Evolutionary conservation across 2,797 vertebrate species (phyloP).

Genomic region (Vireo griseus): DNA sequence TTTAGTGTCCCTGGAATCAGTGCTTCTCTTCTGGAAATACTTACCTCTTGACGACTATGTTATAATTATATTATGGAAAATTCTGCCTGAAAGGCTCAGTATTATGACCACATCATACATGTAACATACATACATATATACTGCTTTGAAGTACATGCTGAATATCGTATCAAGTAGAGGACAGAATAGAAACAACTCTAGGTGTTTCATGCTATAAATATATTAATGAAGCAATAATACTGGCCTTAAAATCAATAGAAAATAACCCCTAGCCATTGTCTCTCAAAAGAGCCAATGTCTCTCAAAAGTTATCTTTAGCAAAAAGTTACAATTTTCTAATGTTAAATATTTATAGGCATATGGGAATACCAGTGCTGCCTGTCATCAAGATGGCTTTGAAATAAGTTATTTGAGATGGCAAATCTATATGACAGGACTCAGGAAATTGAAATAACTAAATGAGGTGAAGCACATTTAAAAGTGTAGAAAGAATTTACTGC

Average conservation of each 20-base stretch:
- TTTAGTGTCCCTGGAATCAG: not conserved
- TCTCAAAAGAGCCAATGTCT: not conserved
- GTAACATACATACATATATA: not conserved
- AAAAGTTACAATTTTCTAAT: not conserved
- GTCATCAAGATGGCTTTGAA: not conserved
- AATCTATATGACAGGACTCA: not conserved
- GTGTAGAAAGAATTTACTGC: not conserved
- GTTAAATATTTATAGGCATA: not conserved
- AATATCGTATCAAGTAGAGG: not conserved
- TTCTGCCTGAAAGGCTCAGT: not conserved
- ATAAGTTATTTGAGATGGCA: not conserved
- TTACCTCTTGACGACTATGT: not conserved
- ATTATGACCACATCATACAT: not conserved
- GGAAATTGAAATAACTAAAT: not conserved
- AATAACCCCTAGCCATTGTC: not conserved
- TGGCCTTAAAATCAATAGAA: not conserved
- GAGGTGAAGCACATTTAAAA: not conserved
- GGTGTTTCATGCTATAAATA: not conserved
- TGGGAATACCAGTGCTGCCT: not conserved
- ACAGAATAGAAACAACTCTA: not conserved
- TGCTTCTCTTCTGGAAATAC: not conserved
- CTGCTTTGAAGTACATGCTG: not conserved
- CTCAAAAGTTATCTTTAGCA: not conserved
- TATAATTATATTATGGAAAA: not conserved
- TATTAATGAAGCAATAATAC: not conserved